These are phyloP conservation scores for Neodiprion pinetum DNA, from an alignment of 1,140 invertebrate genomes.

Conservation along the genomic window DNA sequence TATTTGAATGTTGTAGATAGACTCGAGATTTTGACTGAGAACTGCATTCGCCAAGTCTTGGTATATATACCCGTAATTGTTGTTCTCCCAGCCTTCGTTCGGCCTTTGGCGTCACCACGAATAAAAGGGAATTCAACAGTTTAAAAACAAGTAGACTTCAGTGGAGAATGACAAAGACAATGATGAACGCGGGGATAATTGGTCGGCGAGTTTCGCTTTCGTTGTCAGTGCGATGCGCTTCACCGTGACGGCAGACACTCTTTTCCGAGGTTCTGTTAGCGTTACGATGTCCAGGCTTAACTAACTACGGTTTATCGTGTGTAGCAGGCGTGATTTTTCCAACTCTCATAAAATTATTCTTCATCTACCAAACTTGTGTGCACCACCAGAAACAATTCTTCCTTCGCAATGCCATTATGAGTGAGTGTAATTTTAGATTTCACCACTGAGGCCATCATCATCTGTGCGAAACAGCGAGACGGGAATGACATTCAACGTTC, in stretches of 20 bases:
- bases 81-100: constrained; percentile 22
- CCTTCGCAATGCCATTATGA: constrained; percentile 30
- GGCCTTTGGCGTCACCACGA: constrained; percentile 43
- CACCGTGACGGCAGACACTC: constrained; percentile 48
- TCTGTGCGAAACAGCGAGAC: constrained; percentile 1
- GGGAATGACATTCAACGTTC: neutral
- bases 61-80: constrained; percentile 48
- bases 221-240: constrained; percentile 50
- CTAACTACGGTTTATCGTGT: too few species aligned
- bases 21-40: constrained; percentile 29
- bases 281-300: too few species aligned
- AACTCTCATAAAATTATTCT: neutral
- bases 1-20: neutral
- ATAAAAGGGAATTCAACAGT: neutral
- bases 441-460: neutral
- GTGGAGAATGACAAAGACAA: constrained; percentile 25
- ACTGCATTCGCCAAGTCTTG: constrained; percentile 23
- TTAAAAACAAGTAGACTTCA: neutral
- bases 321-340: neutral
- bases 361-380: too few species aligned
- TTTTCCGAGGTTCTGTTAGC: constrained; percentile 33
- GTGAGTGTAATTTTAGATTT: neutral
- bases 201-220: constrained; percentile 56
- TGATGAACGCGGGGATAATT: constrained; percentile 43
- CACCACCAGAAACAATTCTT: constrained; percentile 37